Base-by-base conservation (phyloP, 2,113 vertebrate genomes). In the Vidua macroura region DNA sequence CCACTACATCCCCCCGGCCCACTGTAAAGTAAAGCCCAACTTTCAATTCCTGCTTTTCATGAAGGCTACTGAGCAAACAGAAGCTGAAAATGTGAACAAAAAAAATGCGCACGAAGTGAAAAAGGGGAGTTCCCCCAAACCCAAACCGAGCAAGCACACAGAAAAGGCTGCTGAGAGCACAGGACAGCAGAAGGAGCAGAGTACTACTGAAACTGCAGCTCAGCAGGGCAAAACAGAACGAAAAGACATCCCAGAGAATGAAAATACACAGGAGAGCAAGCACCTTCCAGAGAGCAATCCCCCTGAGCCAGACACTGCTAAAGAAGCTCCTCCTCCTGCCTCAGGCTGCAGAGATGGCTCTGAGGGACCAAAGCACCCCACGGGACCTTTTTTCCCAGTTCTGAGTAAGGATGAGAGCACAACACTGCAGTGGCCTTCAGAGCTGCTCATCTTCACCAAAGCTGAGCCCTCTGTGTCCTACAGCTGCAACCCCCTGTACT, bases 31-130 rank as follows among this genome's bases (percentile, higher is more conserved):
- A 8, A 99, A 99, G 75, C 99, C 99, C 17, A 98, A 99, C 85
- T 99, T 99, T 79, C 99, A 99, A 95, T 99, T 99, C 92, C 96
- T 99, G 75, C 98, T 99, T 28, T 99, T 99, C 83, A 99, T 99
- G 99, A 99, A 99, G 97, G 98, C 99, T 41, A 98, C 98, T 0
- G 99, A 99, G 52, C 99, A 99, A 96, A 98, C 97, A 55, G 98
- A 98, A 92, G 95, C 97, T 13, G 98, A 98, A 84, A 97, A 91
- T 67, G 70, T 60, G 72, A 97, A 96, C 48, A 97, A 96, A 88
- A 98, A 97, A 95, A 52, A 1, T 25, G 4, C 52, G 0, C 81
- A 52, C 17, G 98, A 98, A 43, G 94, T 25, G 31, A 98, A 96
- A 80, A 98, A 97, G 93, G 96, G 88, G 22, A 96, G 41, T 64